Evolutionary conservation across 2,113 vertebrate species (phyloP).

Genomic region (Parus major): DNA sequence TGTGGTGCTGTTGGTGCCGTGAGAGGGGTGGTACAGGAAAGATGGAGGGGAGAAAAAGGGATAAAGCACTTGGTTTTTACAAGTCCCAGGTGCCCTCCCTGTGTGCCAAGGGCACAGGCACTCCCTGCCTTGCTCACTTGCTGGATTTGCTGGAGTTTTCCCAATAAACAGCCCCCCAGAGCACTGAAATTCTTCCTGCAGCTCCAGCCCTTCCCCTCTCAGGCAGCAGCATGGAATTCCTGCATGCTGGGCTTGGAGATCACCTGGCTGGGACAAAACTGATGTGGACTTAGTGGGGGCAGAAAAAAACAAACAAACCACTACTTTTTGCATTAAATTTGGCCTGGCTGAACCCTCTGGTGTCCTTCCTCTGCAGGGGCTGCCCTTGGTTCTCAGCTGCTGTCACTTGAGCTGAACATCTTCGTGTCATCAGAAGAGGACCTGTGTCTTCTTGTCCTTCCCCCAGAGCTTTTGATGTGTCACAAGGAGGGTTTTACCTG

Average conservation of each 20-base stretch:
- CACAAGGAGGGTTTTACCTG: not conserved
- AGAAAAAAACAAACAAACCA: not conserved
- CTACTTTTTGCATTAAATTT: accelerated
- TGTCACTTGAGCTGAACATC: not conserved
- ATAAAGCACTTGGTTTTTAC: accelerated
- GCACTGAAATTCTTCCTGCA: not conserved
- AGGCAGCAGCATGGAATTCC: not conserved
- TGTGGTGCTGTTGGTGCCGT: accelerated
- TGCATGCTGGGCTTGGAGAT: accelerated
- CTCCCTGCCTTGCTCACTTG: not conserved
- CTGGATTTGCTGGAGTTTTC: not conserved
- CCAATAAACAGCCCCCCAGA: not conserved
- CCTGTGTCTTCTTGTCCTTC: not conserved
- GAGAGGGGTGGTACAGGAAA: not conserved
- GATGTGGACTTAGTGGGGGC: accelerated
- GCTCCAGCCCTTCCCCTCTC: not conserved
- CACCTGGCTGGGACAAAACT: not conserved
- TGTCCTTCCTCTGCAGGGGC: not conserved
- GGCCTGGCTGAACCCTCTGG: not conserved
- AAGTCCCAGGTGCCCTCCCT: not conserved
- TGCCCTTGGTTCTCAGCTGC: not conserved
- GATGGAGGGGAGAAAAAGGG: not conserved
- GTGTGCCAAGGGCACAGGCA: accelerated
- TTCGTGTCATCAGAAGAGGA: accelerated
- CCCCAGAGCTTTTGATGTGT: not conserved